phyloP scores from a whole-genome alignment of 2,888 invertebrate species.

The Graphium colonna region DNA sequence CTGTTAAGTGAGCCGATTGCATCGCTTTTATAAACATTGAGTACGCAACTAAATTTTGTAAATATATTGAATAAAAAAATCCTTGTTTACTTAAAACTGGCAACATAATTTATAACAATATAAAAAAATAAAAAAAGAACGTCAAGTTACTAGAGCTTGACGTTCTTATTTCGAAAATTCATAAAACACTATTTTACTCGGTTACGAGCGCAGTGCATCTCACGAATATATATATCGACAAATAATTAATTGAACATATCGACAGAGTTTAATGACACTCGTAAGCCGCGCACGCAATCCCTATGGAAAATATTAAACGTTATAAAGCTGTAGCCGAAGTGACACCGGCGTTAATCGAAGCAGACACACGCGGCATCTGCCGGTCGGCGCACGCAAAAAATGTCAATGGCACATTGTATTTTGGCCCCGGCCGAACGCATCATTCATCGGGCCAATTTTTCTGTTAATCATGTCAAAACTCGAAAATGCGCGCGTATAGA shows the following conservation, averaged over 20 bases:
- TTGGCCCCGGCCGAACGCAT: constrained; percentile 26
- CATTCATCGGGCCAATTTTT: constrained; percentile 61
- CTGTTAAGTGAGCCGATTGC: no score
- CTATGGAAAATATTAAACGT: constrained; percentile 57
- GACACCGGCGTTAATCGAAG: constrained; percentile 66
- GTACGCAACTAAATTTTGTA: no score
- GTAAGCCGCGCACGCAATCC: constrained; percentile 30
- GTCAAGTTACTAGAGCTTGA: no score
- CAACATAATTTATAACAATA: no score
- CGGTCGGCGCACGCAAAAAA: constrained; percentile 54
- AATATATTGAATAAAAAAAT: no score
- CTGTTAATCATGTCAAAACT: constrained; percentile 72
- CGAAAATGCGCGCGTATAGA: constrained; percentile 45
- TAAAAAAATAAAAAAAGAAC: no score
- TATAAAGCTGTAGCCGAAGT: constrained; percentile 65
- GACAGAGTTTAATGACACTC: constrained; percentile 8
- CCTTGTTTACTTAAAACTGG: no score
- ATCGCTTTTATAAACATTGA: no score
- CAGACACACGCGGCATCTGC: constrained; percentile 67
- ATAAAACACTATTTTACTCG: no score
- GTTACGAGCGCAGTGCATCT: no score
- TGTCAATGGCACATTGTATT: constrained; percentile 54
- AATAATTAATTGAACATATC: neutral
- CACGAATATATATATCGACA: neutral
- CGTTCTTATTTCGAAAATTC: no score